A percentile compares a stretch with the other conserved stretches of the same genome.
Conservation (phyloP, 1,140 invertebrate species). For the Brachionus asplanchnoidis region DNA sequence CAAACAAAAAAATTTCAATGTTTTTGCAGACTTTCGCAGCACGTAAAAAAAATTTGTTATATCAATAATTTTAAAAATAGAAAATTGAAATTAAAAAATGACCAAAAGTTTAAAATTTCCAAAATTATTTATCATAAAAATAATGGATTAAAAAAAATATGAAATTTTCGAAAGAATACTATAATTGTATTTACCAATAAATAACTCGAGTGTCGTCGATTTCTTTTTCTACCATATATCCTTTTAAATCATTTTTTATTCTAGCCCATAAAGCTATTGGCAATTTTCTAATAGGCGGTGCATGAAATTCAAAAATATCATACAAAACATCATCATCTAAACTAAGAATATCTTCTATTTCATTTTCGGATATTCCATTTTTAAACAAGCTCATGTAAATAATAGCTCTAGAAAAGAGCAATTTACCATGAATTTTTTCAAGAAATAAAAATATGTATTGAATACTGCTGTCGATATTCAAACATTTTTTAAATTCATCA, state of each 20-base stretch:
- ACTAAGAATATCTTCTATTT: conserved; percentile 51
- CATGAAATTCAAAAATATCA: conserved; percentile 46
- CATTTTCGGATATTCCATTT: conserved; percentile 49
- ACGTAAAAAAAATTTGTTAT: too few relatives aligned
- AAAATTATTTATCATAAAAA: too few relatives aligned
- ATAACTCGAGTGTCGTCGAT: conserved; percentile 56
- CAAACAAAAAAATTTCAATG: too few relatives aligned
- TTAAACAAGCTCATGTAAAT: conserved; percentile 62
- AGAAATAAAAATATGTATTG: conserved; percentile 42
- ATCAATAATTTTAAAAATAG: too few relatives aligned
- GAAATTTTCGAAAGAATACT: background rate
- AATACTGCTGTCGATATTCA: conserved; percentile 6
- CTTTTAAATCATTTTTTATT: conserved; percentile 63
- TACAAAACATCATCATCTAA: conserved; percentile 51
- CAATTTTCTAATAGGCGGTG: conserved; percentile 47
- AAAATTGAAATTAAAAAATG: too few relatives aligned
- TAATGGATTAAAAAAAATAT: too few relatives aligned
- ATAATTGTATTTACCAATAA: conserved; percentile 18
- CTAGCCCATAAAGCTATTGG: conserved; percentile 64
- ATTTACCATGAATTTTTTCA: conserved; percentile 47
- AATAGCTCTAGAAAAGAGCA: conserved; percentile 64
- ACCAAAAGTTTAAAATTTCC: too few relatives aligned
- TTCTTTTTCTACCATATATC: conserved; percentile 64
- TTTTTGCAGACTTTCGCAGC: too few relatives aligned
- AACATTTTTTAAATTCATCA: background rate